Evolutionary conservation across 35 echinoderm and acorn worm species (phyloP).

Genomic region (Ophiothrix spiculata): DNA sequence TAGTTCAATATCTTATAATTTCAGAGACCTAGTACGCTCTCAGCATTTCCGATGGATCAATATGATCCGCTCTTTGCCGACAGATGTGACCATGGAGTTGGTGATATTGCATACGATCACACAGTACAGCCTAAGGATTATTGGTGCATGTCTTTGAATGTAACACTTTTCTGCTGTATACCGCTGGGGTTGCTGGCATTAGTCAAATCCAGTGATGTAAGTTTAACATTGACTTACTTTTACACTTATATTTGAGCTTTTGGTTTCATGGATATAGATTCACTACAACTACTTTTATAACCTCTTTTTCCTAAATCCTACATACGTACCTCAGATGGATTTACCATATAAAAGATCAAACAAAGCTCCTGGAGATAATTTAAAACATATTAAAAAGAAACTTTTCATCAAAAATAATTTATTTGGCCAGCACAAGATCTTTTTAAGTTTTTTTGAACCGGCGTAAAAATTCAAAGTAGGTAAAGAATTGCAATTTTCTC

Average conservation of each 20-base stretch:
- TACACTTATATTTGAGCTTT: neutral
- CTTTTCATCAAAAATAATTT: no score
- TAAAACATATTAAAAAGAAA: no score
- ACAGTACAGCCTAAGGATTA: slow-evolving; percentile 27
- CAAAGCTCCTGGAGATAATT: no score
- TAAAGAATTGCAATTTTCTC: no score
- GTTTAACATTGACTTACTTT: neutral
- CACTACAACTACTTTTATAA: neutral
- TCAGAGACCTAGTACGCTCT: neutral
- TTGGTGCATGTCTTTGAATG: slow-evolving; percentile 10
- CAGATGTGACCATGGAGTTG: neutral
- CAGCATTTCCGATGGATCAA: neutral
- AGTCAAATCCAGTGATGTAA: slow-evolving; percentile 27
- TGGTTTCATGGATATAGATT: neutral
- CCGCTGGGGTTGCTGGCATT: slow-evolving; percentile 21
- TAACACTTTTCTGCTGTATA: slow-evolving; percentile 39
- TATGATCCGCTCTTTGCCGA: neutral
- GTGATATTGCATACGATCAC: neutral
- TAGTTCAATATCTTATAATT: neutral
- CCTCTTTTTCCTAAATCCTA: no score
- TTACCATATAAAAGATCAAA: no score
- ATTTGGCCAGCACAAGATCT: no score
- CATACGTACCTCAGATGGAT: no score
- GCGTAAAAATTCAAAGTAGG: no score
- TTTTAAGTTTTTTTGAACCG: neutral